A percentile compares a stretch with the other conserved stretches of the same genome.
Conservation (phyloP, 2,888 invertebrate genomes). For the Acleris emargana region DNA sequence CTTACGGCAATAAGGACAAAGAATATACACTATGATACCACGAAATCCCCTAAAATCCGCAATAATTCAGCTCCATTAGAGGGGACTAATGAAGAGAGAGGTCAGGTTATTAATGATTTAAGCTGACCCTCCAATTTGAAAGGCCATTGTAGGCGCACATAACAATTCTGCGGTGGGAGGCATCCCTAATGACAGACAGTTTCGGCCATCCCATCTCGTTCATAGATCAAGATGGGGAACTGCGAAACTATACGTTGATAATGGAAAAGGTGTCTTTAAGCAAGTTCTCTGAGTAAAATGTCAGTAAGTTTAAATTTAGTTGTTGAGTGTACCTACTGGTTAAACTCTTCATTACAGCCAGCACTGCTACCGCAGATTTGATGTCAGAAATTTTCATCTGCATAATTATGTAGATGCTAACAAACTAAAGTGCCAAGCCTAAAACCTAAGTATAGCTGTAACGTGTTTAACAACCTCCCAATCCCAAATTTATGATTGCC, state of each 20-base stretch:
- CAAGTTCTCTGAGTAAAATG: too few species aligned
- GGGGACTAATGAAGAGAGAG: conserved; percentile 34
- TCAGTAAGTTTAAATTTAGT: too few species aligned
- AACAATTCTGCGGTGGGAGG: conserved; percentile 29
- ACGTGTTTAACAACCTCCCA: too few species aligned
- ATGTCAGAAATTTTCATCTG: too few species aligned
- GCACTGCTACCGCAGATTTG: too few species aligned
- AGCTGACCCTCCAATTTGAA: conserved; percentile 33
- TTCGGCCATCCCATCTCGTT: conserved; percentile 8
- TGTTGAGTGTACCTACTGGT: too few species aligned
- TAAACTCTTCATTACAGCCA: too few species aligned
- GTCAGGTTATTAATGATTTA: conserved; percentile 37
- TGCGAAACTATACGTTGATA: conserved; percentile 3
- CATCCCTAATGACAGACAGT: conserved; percentile 31
- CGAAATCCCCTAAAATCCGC: conserved; percentile 21
- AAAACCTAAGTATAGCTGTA: too few species aligned
- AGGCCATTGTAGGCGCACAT: conserved; percentile 29
- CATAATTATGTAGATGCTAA: too few species aligned
- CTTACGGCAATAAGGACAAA: not conserved
- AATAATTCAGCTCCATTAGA: conserved; percentile 34
- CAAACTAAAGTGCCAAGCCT: too few species aligned
- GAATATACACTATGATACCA: conserved; percentile 25
- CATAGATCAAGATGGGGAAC: conserved; percentile 19
- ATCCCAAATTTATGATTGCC: too few species aligned
- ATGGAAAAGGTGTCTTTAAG: not conserved